Base-by-base conservation (phyloP, 2,888 invertebrate genomes). In the Chaetogeoica ovagalla region DNA sequence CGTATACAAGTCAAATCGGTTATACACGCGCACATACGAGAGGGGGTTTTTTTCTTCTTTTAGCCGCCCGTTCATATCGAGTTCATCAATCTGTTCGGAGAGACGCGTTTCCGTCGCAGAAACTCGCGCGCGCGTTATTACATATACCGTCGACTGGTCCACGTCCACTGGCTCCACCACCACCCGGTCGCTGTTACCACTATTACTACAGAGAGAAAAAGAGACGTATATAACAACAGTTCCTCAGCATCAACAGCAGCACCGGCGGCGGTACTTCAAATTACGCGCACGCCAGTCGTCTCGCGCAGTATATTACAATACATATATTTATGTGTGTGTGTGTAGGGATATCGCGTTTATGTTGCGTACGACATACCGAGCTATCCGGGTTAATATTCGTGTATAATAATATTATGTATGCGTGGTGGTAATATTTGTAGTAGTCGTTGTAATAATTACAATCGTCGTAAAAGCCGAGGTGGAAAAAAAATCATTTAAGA, bases 11-110 rank as follows among this genome's bases (percentile, higher is more conserved):
- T 52, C 77, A 7, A 70, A 69, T 62, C 37, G 77, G 21, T 77
- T 60, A 68, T 59, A 11, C 6, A 43, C 39, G 39, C 0, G 15
- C 13, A 11, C 13, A 11, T 30, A 15, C 48, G 48, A 48, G 48
- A 8, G 43, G 9, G 68, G 66, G 48, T 57, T 43, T 57, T 75
- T 59, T 76, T 30, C 48, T 30, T 30, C 30, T 30, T 52, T 13
- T 62, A 19, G 23, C 39, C 23, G 55, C 52, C 30, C 69, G n/a
- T n/a, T n/a, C n/a, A n/a, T n/a, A 19, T 30, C 30, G 30, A 62
- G 52, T 62, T 59, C 66, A 76, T 76, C 75, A 76, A 68, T 68
- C 75, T 48, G 55, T 68, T 68, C n/a, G 30, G 30, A 39, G 30
- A 39, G 75, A 76, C 66, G 48, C 43, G 59, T 68, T 76, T 68